Evolutionary conservation across 2,888 invertebrate genomes (phyloP).

Genomic region (Lamellibrachia satsuma): DNA sequence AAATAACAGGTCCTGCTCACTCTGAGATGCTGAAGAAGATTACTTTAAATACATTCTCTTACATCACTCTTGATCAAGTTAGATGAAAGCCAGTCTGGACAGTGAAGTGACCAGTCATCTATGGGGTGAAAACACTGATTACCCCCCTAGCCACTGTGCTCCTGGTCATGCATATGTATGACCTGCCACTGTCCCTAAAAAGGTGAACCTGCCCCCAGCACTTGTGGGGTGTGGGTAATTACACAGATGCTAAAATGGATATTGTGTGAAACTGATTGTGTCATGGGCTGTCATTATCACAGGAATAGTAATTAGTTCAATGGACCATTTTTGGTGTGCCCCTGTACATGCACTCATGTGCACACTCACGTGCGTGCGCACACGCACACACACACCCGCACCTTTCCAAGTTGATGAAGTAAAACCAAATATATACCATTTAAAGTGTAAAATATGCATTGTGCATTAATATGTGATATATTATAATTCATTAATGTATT

Average conservation of each 20-base stretch:
- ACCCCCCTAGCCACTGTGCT: neutral
- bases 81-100: neutral
- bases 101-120: neutral
- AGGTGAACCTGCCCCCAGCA: neutral
- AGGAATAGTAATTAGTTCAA: neutral
- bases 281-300: neutral
- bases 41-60: neutral
- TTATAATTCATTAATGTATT: no score
- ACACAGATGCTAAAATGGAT: neutral
- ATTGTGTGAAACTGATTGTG: neutral
- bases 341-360: no score
- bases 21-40: neutral
- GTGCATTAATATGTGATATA: no score
- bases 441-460: no score
- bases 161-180: neutral
- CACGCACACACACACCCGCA: no score
- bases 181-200: neutral
- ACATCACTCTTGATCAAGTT: neutral
- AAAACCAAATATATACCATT: no score
- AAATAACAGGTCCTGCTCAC: neutral
- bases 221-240: neutral
- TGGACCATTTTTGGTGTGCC: no score
- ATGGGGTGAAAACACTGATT: neutral
- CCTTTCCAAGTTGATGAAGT: no score
- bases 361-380: no score